Evolutionary conservation across 2,797 vertebrate species (phyloP).

Genomic region (Cryptoprocta ferox): DNA sequence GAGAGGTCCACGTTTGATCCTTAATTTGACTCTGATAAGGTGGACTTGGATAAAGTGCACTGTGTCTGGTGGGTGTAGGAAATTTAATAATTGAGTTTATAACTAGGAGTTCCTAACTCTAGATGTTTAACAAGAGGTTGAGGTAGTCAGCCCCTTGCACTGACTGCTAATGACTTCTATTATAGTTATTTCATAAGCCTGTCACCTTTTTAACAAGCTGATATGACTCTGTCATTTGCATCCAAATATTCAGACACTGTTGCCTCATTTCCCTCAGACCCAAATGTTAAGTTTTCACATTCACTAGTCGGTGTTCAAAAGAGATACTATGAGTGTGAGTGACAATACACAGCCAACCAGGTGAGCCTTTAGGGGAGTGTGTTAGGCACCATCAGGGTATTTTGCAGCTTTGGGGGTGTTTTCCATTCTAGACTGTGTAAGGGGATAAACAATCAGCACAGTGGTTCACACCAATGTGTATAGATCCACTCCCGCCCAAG

Average conservation of each 20-base stretch:
- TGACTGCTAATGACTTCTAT: neutral
- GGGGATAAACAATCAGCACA: neutral
- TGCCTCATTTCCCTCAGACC: neutral
- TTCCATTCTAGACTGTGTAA: neutral
- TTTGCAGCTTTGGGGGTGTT: neutral
- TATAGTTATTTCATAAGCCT: neutral
- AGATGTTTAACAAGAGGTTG: neutral
- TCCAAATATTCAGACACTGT: neutral
- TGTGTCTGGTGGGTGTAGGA: fast-evolving
- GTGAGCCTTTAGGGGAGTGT: neutral
- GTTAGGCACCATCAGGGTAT: neutral
- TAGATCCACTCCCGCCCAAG: neutral
- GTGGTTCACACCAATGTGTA: neutral
- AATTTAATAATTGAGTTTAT: neutral
- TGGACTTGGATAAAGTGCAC: neutral
- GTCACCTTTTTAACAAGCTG: neutral
- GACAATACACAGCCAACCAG: neutral
- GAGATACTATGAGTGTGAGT: neutral
- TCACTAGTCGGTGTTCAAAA: neutral
- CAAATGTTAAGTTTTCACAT: neutral
- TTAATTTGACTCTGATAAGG: neutral
- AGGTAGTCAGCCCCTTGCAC: neutral
- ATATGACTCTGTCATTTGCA: neutral
- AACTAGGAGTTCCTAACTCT: neutral
- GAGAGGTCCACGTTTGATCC: neutral